A percentile compares a stretch with the other conserved stretches of the same genome.
Conservation (phyloP, 2,888 invertebrate species). For the Melipona beecheii region DNA sequence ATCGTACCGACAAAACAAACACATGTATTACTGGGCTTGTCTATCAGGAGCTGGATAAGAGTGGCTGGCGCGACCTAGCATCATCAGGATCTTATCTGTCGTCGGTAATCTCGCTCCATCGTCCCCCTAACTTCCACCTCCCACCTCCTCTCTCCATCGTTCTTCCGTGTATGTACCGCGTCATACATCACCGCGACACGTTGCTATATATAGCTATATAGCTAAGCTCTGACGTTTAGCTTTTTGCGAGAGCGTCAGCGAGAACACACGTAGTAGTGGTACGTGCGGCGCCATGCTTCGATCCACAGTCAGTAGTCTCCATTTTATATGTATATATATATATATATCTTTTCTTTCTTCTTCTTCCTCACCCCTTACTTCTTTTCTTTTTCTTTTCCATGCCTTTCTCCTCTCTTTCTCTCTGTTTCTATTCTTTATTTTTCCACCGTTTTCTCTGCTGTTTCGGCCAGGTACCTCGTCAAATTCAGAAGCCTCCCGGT, state of each 20-base stretch:
- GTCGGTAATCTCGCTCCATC: conserved; percentile 63
- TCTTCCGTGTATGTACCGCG: conserved; percentile 35
- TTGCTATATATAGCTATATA: neutral
- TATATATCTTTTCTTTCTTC: conserved; percentile 11
- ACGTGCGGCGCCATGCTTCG: conserved; percentile 24
- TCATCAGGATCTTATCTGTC: conserved; percentile 69
- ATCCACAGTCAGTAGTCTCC: conserved; percentile 25
- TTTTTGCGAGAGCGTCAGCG: conserved; percentile 59
- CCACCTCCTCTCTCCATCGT: neutral
- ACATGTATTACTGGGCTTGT: conserved; percentile 52
- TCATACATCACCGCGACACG: conserved; percentile 59
- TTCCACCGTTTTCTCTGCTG: conserved; percentile 27
- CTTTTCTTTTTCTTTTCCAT: neutral
- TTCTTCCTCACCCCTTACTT: neutral
- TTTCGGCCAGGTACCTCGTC: conserved; percentile 42
- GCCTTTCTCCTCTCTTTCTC: neutral
- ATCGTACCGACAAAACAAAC: conserved; percentile 35
- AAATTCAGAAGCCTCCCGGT: conserved; percentile 43
- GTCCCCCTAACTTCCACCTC: neutral
- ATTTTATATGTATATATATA: neutral
- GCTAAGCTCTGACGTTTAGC: conserved; percentile 47
- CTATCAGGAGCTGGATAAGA: conserved; percentile 54
- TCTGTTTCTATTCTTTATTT: conserved; percentile 25
- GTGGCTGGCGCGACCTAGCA: conserved; percentile 57
- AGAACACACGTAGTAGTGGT: conserved; percentile 38